A percentile compares a stretch with the other conserved stretches of the same genome.
These are phyloP conservation scores for Microdon myrmicae DNA, from an alignment of 2,888 invertebrate genomes.

Conservation along the genomic window DNA sequence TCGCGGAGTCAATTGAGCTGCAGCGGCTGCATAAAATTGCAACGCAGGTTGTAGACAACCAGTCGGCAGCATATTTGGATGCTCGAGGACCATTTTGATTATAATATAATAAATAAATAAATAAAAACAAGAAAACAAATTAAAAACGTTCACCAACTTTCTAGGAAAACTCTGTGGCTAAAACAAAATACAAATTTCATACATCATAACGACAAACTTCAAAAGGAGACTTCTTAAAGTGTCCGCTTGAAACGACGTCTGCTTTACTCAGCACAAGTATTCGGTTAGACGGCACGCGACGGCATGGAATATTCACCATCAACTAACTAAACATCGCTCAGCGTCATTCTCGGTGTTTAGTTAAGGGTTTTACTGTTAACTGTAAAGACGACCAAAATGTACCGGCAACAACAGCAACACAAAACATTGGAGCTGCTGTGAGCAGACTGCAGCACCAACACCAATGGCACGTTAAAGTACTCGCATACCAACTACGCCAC, in stretches of 20 bases:
- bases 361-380: not conserved
- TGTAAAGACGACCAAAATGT: not conserved
- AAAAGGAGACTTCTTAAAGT: not conserved
- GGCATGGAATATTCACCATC: constrained; percentile 24
- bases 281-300: constrained; percentile 11
- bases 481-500: too few relatives aligned
- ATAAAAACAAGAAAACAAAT: too few relatives aligned
- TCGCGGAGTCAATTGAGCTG: constrained; percentile 68
- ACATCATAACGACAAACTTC: constrained; percentile 1
- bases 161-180: not conserved
- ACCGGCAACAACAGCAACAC: too few relatives aligned
- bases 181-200: constrained; percentile 7
- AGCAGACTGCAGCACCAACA: too few relatives aligned
- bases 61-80: constrained; percentile 53
- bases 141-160: constrained; percentile 12
- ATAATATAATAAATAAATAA: not conserved
- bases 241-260: not conserved
- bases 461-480: too few relatives aligned
- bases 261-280: constrained; percentile 6
- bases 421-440: too few relatives aligned
- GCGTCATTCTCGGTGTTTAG: constrained; percentile 13
- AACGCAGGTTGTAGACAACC: constrained; percentile 77
- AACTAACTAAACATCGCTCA: constrained; percentile 17
- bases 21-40: constrained; percentile 77
- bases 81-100: constrained; percentile 75